Evolutionary conservation across 1,140 invertebrate species (phyloP).

Genomic region (Hirudo medicinalis): DNA sequence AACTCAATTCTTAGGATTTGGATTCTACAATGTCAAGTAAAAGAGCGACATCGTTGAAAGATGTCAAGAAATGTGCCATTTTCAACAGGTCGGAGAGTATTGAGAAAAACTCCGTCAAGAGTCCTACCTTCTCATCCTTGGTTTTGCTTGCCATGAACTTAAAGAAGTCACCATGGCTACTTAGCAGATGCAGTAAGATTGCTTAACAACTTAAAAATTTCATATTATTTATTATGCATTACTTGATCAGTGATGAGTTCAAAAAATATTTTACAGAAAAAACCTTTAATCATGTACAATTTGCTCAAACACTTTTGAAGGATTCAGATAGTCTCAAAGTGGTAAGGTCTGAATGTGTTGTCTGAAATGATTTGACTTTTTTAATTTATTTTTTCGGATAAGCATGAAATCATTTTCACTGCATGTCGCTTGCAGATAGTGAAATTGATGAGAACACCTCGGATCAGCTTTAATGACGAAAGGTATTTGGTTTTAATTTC

Average conservation of each 20-base stretch:
- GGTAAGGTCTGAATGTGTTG: background rate
- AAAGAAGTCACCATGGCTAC: constrained; percentile 17
- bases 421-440: background rate
- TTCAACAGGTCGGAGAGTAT: too few relatives aligned
- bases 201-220: background rate
- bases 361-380: background rate
- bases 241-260: background rate
- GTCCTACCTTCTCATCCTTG: background rate
- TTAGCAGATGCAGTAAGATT: constrained; percentile 15
- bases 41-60: too few relatives aligned
- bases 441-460: background rate
- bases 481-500: constrained; percentile 8
- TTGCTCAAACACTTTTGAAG: background rate
- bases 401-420: too few relatives aligned
- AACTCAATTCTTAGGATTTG: too few relatives aligned
- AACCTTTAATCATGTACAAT: constrained; percentile 1
- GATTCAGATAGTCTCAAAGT: background rate
- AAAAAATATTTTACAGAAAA: background rate
- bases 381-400: background rate
- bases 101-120: too few relatives aligned
- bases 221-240: background rate
- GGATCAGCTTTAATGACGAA: background rate
- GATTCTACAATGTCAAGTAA: too few relatives aligned
- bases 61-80: too few relatives aligned
- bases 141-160: constrained; percentile 13